Conservation (phyloP, 2,888 invertebrate species). For the Elysia crispata region DNA sequence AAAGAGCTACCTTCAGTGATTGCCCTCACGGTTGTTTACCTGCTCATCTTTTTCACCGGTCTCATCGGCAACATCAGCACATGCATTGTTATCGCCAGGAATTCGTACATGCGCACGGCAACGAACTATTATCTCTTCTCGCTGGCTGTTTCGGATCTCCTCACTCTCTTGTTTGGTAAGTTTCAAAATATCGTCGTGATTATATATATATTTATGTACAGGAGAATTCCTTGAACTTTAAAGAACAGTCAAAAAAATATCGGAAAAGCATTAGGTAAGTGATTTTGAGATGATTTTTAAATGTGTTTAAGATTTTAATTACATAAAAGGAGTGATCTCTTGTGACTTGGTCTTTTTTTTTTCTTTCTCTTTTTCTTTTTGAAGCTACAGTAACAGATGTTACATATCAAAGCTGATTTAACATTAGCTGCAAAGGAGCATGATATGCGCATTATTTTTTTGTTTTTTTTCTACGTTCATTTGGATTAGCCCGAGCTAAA, state of each 20-base stretch:
- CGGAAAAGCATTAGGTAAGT: no score
- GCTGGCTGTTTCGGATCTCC: conserved; percentile 89
- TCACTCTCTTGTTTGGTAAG: conserved; percentile 85
- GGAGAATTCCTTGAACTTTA: neutral
- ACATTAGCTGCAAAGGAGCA: no score
- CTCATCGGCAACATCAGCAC: conserved; percentile 90
- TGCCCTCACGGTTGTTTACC: conserved; percentile 79
- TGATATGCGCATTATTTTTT: no score
- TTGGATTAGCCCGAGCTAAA: no score
- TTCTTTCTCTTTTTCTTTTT: no score
- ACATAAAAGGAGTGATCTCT: no score
- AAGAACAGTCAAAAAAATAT: neutral
- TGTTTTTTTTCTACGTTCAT: no score
- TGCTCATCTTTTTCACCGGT: conserved; percentile 86
- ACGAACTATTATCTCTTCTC: conserved; percentile 95
- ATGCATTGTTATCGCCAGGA: conserved; percentile 89
- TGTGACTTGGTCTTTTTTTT: no score
- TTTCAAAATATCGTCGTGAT: conserved; percentile 36
- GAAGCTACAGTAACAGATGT: no score
- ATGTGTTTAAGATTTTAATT: no score
- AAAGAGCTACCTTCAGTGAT: conserved; percentile 64
- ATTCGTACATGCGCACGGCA: conserved; percentile 90
- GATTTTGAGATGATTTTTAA: no score
- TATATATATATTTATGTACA: neutral
- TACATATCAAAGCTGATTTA: no score